Evolutionary conservation across 1,140 invertebrate species (phyloP), one percentile per base, ranked within the genome.

Genomic region (Nymphalis io): DNA sequence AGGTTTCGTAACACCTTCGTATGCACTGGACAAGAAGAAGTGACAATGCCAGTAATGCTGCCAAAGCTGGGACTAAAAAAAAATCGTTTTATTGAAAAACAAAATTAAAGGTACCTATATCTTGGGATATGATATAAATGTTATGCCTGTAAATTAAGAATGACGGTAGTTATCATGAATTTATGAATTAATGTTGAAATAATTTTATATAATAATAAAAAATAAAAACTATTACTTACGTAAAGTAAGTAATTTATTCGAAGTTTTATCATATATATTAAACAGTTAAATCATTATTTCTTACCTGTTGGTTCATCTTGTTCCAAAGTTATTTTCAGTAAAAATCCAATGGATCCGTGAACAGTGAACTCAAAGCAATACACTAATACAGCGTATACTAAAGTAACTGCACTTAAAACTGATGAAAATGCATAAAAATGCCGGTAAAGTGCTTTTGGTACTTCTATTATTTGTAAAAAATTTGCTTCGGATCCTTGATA

Each of bases 1-100:
- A 93, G 18, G 95, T 95, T 86, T 98, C 97, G 82, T 97, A 97
- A 44, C 95, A 94, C 78, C 97, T 93, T 76, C 96, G 93, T 48
- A 88, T 93, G 55, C 94, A 94, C 80, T 98, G 96, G 16, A 96
- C 66, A 0, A 93, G 93, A 0, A 96, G 79, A 42, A 97, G 81
- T 3, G 90, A 42, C 1, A 94, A 76, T 5, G 93, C 94, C 40
- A 96, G 73, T 12, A 95, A 74, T 8, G 93, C 92, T 60, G 92
- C 90, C 70, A 93, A 91, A 18, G 92, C 80, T 63, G 92, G 88
- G 33, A 94, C 95, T 95, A 80, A 44, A 82, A 85, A 70, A n/a
- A n/a, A n/a, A n/a, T n/a, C n/a, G n/a, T n/a, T n/a, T n/a, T n/a
- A n/a, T n/a, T n/a, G n/a, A n/a, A n/a, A n/a, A n/a, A n/a, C n/a